phyloP scores from a whole-genome alignment of 2,797 vertebrate genomes.

The Novumbra hubbsi region DNA sequence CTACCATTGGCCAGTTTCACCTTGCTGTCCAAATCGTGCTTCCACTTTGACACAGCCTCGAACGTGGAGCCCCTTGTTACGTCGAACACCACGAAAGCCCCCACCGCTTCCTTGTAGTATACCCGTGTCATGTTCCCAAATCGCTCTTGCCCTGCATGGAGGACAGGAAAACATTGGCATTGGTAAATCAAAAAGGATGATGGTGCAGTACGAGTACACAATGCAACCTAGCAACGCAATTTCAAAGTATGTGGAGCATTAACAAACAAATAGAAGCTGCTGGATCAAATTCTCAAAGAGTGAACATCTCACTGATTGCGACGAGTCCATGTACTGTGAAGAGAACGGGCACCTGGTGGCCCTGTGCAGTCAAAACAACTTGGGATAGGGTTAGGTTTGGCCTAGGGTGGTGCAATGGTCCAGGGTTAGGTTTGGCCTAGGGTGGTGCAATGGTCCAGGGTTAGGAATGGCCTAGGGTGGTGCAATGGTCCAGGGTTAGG shows the following conservation, averaged over 20 bases:
- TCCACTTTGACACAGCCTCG: conserved; percentile 97
- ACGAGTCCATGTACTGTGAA: no score
- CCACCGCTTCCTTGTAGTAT: conserved; percentile 98
- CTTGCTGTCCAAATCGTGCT: conserved; percentile 96
- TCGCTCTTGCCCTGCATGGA: conserved; percentile 88
- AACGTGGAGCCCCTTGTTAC: conserved; percentile 93
- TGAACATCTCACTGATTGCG: neutral
- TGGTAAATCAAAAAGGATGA: neutral
- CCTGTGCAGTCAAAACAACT: no score
- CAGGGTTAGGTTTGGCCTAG: no score
- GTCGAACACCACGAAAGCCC: conserved; percentile 95
- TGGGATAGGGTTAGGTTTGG: no score
- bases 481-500: no score
- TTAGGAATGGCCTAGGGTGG: no score
- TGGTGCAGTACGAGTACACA: neutral
- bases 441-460: no score
- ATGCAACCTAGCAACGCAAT: neutral
- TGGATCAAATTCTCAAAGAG: neutral
- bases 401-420: no score
- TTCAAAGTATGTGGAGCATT: neutral
- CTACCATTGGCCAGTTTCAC: conserved; percentile 90
- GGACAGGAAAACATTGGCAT: neutral
- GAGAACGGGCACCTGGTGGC: no score
- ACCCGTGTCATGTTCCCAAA: conserved; percentile 99
- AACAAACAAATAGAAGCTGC: neutral